Conservation (phyloP, 2,113 vertebrate species). For the Scomber colias region DNA sequence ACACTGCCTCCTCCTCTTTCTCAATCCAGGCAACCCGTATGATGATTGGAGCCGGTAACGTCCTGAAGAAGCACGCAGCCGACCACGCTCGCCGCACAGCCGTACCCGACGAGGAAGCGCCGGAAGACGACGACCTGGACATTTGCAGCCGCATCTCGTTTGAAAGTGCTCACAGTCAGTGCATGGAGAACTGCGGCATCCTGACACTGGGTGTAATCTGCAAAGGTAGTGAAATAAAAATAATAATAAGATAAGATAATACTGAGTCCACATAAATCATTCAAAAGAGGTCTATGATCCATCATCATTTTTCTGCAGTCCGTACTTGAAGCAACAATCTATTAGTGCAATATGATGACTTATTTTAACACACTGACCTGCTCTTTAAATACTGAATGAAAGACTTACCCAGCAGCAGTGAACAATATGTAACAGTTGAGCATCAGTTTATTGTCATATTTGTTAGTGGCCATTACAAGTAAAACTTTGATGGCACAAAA, state of each 20-base stretch:
- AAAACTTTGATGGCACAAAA: no score
- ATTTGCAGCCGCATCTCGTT: conserved; percentile 92
- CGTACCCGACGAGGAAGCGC: conserved; percentile 69
- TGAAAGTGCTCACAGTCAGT: conserved; percentile 91
- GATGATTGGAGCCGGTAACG: conserved; percentile 96
- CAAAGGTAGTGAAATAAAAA: conserved; percentile 63
- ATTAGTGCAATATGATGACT: no score
- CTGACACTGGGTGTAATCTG: conserved; percentile 89
- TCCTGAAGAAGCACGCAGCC: conserved; percentile 91
- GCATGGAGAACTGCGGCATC: conserved; percentile 96
- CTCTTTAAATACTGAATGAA: no score
- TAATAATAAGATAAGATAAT: background rate
- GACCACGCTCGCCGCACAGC: conserved; percentile 86
- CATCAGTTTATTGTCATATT: no score
- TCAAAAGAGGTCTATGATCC: background rate
- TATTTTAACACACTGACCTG: no score
- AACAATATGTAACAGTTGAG: no score
- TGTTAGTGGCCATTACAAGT: no score
- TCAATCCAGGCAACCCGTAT: conserved; percentile 89
- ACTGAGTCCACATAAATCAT: background rate
- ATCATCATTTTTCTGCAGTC: background rate
- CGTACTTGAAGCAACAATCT: background rate
- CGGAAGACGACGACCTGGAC: conserved; percentile 77
- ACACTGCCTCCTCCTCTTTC: background rate
- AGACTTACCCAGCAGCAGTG: no score